phyloP scores from a whole-genome alignment of 2,797 vertebrate species.

The Oreonectes daqikongensis region DNA sequence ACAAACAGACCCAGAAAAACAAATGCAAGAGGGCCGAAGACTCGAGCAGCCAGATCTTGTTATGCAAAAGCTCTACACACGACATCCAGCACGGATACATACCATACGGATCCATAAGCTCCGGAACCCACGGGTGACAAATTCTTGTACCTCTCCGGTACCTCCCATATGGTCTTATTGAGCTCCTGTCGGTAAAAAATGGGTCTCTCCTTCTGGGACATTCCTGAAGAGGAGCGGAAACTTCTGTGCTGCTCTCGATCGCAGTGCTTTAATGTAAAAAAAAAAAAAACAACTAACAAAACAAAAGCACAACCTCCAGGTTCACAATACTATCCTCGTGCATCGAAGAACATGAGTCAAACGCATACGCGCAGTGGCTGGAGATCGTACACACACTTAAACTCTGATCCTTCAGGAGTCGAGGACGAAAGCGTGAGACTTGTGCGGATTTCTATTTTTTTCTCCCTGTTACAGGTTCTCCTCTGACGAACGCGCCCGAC shows the following conservation, averaged over 20 bases:
- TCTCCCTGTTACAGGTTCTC: conserved; percentile 34
- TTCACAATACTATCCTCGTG: background rate
- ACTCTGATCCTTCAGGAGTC: background rate
- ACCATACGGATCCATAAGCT: conserved; percentile 96
- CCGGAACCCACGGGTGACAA: conserved; percentile 93
- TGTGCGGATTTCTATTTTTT: conserved; percentile 4
- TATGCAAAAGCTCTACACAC: too few relatives aligned
- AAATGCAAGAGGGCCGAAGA: background rate
- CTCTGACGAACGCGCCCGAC: conserved; percentile 36
- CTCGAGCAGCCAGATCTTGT: background rate
- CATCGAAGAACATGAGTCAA: background rate
- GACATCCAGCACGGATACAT: conserved; percentile 59
- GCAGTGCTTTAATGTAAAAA: conserved; percentile 49
- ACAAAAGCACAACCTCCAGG: conserved; percentile 32
- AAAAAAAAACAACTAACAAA: conserved; percentile 31
- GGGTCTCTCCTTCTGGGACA: conserved; percentile 84
- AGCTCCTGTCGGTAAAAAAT: conserved; percentile 93
- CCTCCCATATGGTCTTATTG: conserved; percentile 96
- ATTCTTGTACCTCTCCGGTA: conserved; percentile 88
- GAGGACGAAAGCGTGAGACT: conserved; percentile 2
- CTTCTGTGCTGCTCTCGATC: conserved; percentile 63
- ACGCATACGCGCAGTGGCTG: conserved; percentile 3
- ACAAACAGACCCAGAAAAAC: background rate
- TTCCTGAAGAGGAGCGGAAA: conserved; percentile 77
- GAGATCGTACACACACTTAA: conserved; percentile 2